A percentile compares a stretch with the other conserved stretches of the same genome.
Conservation (phyloP, 2,888 invertebrate genomes). For the Apodemia mormo region DNA sequence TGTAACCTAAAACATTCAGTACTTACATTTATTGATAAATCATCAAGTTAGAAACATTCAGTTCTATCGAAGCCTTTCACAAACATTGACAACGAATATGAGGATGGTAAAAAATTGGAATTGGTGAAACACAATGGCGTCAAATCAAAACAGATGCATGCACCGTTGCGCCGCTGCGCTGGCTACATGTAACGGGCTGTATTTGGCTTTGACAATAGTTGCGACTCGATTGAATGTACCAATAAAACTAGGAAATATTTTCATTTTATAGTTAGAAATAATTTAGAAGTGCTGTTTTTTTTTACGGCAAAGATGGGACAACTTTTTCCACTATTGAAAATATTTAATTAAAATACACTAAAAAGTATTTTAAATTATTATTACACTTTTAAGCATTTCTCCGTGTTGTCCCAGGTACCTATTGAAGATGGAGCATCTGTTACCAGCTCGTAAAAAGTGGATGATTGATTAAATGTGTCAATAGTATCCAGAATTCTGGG, state of each 20-base stretch:
- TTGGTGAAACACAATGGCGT: neutral
- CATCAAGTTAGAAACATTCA: too few species aligned
- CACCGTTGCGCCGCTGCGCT: neutral
- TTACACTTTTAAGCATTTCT: too few species aligned
- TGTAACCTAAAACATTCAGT: too few species aligned
- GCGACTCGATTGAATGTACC: neutral
- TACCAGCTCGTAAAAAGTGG: neutral
- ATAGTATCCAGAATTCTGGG: too few species aligned
- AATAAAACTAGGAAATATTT: neutral
- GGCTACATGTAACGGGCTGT: neutral
- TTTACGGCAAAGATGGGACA: too few species aligned
- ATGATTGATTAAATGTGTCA: neutral
- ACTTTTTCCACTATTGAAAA: too few species aligned
- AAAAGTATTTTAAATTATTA: too few species aligned
- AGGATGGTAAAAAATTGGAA: conserved; percentile 3
- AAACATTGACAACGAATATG: conserved; percentile 8
- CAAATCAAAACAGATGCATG: conserved; percentile 7
- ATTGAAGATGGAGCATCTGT: too few species aligned
- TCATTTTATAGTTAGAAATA: neutral
- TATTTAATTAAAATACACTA: too few species aligned
- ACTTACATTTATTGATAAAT: too few species aligned
- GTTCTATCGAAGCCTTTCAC: neutral
- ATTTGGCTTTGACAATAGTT: conserved; percentile 11
- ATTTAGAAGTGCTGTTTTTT: too few species aligned
- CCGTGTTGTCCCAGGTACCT: too few species aligned